Evolutionary conservation across 2,888 invertebrate species (phyloP).

Genomic region (Heliconius sara): DNA sequence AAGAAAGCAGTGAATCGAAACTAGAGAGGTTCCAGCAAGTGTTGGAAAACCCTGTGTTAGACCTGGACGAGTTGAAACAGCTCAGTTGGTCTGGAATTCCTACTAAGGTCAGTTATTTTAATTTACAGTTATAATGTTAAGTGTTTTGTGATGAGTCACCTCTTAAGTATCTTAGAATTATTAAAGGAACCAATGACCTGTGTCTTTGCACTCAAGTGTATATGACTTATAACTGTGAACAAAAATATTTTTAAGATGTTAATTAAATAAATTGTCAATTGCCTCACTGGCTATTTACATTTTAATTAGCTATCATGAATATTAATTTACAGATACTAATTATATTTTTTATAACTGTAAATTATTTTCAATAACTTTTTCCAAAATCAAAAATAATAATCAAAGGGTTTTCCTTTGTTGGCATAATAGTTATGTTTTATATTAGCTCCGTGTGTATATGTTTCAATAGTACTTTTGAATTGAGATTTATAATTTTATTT

Average conservation of each 20-base stretch:
- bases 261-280: not conserved
- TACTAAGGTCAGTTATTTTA: slow-evolving; percentile 87
- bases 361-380: no score
- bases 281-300: not conserved
- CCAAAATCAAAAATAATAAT: no score
- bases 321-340: no score
- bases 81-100: slow-evolving; percentile 99
- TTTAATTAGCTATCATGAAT: not conserved
- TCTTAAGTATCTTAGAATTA: slow-evolving; percentile 13
- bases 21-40: slow-evolving; percentile 93
- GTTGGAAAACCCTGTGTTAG: slow-evolving; percentile 89
- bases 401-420: no score
- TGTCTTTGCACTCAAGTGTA: not conserved
- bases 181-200: slow-evolving; percentile 16
- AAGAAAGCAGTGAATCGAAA: slow-evolving; percentile 90
- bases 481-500: no score
- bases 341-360: no score
- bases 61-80: slow-evolving; percentile 93
- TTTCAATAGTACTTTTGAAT: no score
- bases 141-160: slow-evolving; percentile 13
- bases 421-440: no score
- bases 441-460: no score
- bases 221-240: not conserved
- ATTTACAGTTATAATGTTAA: slow-evolving; percentile 26
- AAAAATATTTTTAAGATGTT: not conserved